Conservation (phyloP, 2,888 invertebrate genomes). For the Cynaeus angustus region DNA sequence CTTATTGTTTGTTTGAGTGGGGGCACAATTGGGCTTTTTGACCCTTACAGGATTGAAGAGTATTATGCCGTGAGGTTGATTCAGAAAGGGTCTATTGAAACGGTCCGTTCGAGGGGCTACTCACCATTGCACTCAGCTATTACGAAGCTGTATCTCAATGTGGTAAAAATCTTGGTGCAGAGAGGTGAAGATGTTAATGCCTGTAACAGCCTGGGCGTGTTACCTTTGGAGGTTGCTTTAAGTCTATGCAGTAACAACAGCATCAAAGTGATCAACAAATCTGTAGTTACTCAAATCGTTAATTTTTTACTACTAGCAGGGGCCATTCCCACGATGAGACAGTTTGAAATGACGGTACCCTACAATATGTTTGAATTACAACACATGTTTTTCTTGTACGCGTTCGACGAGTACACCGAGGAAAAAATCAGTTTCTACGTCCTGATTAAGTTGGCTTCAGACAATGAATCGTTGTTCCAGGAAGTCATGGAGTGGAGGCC, state of each 20-base stretch:
- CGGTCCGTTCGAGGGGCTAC: background rate
- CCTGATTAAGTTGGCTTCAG: background rate
- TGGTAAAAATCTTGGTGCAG: background rate
- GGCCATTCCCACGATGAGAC: background rate
- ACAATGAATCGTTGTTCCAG: background rate
- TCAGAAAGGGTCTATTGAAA: background rate
- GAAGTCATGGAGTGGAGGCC: background rate
- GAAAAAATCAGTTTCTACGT: background rate
- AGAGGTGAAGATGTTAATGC: background rate
- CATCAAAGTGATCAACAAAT: no score
- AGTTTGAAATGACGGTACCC: background rate
- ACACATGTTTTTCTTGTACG: background rate
- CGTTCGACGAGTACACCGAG: background rate
- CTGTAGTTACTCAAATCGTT: no score
- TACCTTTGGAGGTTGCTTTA: no score
- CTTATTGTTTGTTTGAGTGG: background rate
- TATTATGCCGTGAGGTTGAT: background rate
- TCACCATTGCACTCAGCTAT: background rate
- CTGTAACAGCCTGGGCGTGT: background rate
- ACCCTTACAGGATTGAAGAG: slow-evolving; percentile 2
- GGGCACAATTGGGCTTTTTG: background rate
- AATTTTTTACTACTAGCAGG: background rate
- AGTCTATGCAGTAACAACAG: no score
- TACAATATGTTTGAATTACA: background rate
- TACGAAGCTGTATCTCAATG: background rate